phyloP scores from a whole-genome alignment of 2,797 vertebrate genomes.

The Tamandua tetradactyla region DNA sequence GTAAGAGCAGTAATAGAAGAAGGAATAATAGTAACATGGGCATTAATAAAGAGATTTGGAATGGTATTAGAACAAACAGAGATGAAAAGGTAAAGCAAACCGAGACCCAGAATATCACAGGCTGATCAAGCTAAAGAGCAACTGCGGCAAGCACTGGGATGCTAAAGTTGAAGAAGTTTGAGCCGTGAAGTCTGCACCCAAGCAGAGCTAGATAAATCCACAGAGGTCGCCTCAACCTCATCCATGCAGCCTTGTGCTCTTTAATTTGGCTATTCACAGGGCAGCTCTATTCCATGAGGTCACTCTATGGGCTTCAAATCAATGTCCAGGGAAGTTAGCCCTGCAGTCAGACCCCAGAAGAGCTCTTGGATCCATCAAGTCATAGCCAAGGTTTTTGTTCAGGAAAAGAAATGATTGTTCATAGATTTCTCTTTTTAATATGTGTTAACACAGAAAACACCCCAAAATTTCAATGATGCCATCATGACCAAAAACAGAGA shows the following conservation, averaged over 20 bases:
- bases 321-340: not conserved
- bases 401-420: not conserved
- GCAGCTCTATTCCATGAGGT: not conserved
- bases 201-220: not conserved
- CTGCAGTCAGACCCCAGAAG: not conserved
- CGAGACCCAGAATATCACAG: not conserved
- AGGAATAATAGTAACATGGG: not conserved
- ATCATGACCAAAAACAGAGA: not conserved
- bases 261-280: not conserved
- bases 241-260: not conserved
- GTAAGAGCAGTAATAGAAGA: not conserved
- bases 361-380: not conserved
- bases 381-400: not conserved
- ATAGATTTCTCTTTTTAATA: not conserved
- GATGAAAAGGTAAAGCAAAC: not conserved
- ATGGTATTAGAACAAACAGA: not conserved
- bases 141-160: no score
- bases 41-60: not conserved
- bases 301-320: not conserved
- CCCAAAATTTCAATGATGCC: not conserved
- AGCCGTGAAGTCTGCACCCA: not conserved
- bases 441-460: not conserved
- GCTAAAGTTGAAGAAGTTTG: not conserved
- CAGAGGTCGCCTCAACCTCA: not conserved
- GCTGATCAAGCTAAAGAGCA: not conserved